Evolutionary conservation across 2,797 vertebrate species (phyloP).

Genomic region (Anas acuta): DNA sequence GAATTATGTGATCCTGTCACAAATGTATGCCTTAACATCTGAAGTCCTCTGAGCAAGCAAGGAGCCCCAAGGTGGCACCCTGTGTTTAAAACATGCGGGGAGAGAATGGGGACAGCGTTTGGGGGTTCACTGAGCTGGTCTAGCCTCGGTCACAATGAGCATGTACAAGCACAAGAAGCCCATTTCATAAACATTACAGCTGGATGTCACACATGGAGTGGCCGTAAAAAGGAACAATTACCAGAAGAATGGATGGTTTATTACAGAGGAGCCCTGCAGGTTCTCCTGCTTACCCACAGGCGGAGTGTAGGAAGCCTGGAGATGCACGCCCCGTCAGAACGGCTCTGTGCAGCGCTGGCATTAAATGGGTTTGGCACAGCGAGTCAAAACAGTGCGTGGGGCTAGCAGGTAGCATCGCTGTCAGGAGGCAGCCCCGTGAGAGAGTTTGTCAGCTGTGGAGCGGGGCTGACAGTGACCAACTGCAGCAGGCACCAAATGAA

Average conservation of each 20-base stretch:
- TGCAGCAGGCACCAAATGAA: background rate
- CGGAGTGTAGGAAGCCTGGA: background rate
- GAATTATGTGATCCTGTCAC: background rate
- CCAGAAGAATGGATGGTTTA: background rate
- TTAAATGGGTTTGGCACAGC: background rate
- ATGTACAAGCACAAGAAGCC: background rate
- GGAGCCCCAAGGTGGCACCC: background rate
- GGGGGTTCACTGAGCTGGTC: background rate
- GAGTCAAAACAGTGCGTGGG: background rate
- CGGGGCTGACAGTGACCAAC: background rate
- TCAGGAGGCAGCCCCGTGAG: background rate
- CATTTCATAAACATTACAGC: background rate
- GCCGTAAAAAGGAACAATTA: background rate
- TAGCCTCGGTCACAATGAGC: background rate
- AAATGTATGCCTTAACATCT: background rate
- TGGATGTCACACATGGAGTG: background rate
- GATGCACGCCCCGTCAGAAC: background rate
- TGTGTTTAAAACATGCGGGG: background rate
- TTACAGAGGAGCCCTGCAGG: background rate
- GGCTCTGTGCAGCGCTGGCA: background rate
- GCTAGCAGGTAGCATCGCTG: background rate
- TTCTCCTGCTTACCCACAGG: background rate
- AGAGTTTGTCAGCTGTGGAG: constrained; percentile 12
- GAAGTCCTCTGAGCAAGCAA: background rate
- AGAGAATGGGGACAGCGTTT: background rate